Percentiles rank a stretch among this genome's conserved stretches.
Conservation (phyloP, 2,888 invertebrate species). For the Acleris literana region DNA sequence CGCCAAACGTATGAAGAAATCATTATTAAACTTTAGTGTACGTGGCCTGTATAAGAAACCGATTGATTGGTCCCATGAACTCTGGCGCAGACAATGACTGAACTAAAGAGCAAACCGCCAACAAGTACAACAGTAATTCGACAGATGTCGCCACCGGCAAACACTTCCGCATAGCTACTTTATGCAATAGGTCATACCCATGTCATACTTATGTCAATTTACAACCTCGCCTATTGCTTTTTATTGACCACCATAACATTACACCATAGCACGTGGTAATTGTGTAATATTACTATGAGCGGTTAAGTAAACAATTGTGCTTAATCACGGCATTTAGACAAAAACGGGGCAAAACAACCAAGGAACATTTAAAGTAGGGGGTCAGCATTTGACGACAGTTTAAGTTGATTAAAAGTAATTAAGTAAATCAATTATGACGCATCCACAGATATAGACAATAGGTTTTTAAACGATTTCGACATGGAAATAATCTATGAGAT, state of each 20-base stretch:
- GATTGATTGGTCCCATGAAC: background rate
- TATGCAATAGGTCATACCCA: constrained; percentile 19
- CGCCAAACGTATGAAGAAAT: too few relatives aligned
- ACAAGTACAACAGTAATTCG: background rate
- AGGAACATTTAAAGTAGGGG: too few relatives aligned
- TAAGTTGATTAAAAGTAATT: too few relatives aligned
- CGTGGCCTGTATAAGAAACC: too few relatives aligned
- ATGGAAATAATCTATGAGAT: too few relatives aligned
- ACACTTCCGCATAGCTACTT: constrained; percentile 13
- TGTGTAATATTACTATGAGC: constrained; percentile 4
- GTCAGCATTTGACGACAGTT: too few relatives aligned
- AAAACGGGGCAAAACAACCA: too few relatives aligned
- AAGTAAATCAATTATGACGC: too few relatives aligned
- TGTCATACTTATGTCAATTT: constrained; percentile 15
- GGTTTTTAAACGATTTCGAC: too few relatives aligned
- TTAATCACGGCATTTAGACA: too few relatives aligned
- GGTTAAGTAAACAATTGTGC: background rate
- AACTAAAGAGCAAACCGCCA: background rate
- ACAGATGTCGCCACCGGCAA: background rate
- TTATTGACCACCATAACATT: constrained; percentile 29
- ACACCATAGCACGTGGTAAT: constrained; percentile 9
- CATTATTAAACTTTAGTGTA: too few relatives aligned
- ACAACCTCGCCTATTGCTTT: constrained; percentile 6
- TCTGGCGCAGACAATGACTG: background rate
- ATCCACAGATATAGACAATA: too few relatives aligned